phyloP scores from a whole-genome alignment of 30 jellyfish, hydroid and myxozoan genomes.

The Sanderia malayensis region DNA sequence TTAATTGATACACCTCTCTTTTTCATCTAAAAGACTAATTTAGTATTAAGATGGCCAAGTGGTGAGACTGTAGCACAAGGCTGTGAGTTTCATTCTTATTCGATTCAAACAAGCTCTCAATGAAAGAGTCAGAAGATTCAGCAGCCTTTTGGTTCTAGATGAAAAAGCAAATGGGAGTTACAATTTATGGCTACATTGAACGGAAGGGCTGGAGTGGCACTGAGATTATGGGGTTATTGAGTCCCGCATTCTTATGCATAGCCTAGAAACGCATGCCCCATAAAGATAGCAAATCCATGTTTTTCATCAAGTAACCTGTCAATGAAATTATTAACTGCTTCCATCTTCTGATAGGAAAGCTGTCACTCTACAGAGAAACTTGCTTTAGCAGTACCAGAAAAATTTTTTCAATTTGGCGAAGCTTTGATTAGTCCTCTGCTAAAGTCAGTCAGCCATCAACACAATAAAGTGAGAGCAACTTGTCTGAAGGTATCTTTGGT shows the following conservation, averaged over 20 bases:
- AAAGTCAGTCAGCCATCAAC: conserved; percentile 81
- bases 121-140: too few relatives aligned
- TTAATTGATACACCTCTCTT: not conserved
- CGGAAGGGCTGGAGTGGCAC: not conserved
- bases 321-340: not conserved
- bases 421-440: conserved; percentile 59
- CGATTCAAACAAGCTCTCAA: not conserved
- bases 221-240: not conserved
- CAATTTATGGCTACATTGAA: not conserved
- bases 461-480: conserved; percentile 77
- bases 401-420: conserved; percentile 79
- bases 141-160: too few relatives aligned
- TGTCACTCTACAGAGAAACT: conserved; percentile 58
- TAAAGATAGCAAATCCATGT: not conserved
- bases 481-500: conserved; percentile 49
- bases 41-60: not conserved
- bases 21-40: not conserved
- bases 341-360: conserved; percentile 55
- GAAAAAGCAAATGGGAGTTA: too few relatives aligned
- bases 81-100: not conserved
- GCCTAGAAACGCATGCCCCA: not conserved
- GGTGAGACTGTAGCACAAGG: not conserved
- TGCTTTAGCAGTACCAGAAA: conserved; percentile 59
- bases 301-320: too few relatives aligned
- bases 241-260: not conserved